Evolutionary conservation across 2,113 vertebrate species (phyloP), one percentile per base, ranked within the genome.

Genomic region (Xerus inauris): DNA sequence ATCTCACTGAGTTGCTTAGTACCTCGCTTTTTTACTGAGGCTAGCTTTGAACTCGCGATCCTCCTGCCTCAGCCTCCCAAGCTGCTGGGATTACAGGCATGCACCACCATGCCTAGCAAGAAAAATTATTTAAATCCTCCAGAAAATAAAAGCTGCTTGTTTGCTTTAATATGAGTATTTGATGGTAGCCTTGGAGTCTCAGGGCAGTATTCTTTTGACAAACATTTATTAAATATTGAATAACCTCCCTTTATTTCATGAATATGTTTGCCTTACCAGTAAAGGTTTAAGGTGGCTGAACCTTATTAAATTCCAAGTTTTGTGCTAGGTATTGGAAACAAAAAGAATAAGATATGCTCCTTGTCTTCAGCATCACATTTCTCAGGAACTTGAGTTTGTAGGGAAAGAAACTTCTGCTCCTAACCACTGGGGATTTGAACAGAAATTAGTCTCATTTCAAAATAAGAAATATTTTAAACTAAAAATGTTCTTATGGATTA

Each of bases 361-460:
- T 71, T 86, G 22, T 51, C 32, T 57, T 88, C 20, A 51, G 59
- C 13, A 69, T 62, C 40, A 69, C 30, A 47, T 85, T 92, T 79
- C 62, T 57, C 24, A 73, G 83, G 62, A 85, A 84, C 17, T 40
- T 47, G 62, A 87, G n/a, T 72, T 87, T 92, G 19, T 75, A 87
- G 51, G 84, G 84, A 94, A 82, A 90, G 81, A 81, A 76, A 94
- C 42, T 71, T 30, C 49, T 72, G 40, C 35, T 73, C 16, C 57
- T 35, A 72, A 26, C 40, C 35, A 85, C 26, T 87, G 14, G 24
- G 14, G 24, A 77, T 94, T n/a, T 90, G 35, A 86, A 90, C 24
- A 94, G 59, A 94, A 96, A 88, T 92, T 73, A 82, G 11, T 88
- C 54, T 89, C 67, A 64, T 81, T 96, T 93, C 79, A 91, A 92